Evolutionary conservation across 2,888 invertebrate genomes (phyloP), one percentile per base, ranked within the genome.

Genomic region (Stenoptilia bipunctidactyla): DNA sequence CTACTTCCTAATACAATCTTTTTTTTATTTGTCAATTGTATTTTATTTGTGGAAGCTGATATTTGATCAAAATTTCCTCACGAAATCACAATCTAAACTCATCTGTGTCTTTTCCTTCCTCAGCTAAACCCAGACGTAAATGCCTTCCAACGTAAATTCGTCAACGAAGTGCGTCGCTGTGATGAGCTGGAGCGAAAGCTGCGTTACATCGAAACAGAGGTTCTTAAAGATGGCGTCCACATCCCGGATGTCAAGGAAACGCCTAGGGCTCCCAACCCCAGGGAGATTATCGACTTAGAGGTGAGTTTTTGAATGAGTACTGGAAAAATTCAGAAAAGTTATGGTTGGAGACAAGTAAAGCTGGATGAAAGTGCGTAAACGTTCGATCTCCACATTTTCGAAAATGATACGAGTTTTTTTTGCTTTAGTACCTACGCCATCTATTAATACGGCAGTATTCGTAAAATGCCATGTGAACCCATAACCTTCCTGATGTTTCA

Each of bases 101-200:
- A n/a, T n/a, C n/a, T 20, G 8, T 20, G 8, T n/a, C 14, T 13
- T 20, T 15, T 38, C 41, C 13, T 38, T 53, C 76, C 68, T 12
- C 83, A 96, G 96, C 72, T 96, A 52, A 96, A 96, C 66, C 88
- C 88, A 38, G 90, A 92, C 52, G 91, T 94, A 27, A 96, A 94
- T 73, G 91, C 92, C 27, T 96, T 96, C 73, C 95, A 96, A 86
- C 88, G 94, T 49, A 95, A 94, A 69, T 96, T 94, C 85, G 95
- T 96, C 6, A 92, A 90, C 62, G 96, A 96, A 68, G 94, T 96
- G 27, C 87, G 95, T 41, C 86, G 95, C 49, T 96, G 94, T 75
- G 95, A 96, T 66, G 96, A 96, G 72, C 92, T 96, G 93, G 94
- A 95, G 66, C 86, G 94, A 49, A 94, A 93, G 62, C 80, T 94